phyloP scores from a whole-genome alignment of 2,113 vertebrate species.

The Promerops cafer region DNA sequence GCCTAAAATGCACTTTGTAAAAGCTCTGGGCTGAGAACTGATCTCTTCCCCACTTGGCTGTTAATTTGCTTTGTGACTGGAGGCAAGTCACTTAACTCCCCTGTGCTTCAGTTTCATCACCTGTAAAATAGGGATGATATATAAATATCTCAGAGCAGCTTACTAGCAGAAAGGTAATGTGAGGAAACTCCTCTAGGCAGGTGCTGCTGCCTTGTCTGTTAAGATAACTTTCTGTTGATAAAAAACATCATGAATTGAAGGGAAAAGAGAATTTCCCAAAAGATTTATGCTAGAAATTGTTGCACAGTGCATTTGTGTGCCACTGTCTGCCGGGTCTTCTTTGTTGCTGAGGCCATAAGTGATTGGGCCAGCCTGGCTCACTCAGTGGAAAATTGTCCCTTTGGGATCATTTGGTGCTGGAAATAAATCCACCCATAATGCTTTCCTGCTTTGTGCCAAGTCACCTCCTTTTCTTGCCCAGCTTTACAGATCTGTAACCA shows the following conservation, averaged over 20 bases:
- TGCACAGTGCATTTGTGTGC: neutral
- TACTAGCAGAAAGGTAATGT: neutral
- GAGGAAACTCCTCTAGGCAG: slow-evolving; percentile 16
- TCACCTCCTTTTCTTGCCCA: neutral
- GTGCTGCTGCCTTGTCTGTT: neutral
- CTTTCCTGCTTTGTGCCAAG: neutral
- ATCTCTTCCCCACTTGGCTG: slow-evolving; percentile 3
- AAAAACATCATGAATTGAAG: neutral
- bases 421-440: neutral
- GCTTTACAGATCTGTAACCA: neutral
- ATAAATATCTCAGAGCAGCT: neutral
- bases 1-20: slow-evolving; percentile 18
- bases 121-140: neutral
- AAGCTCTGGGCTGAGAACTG: neutral
- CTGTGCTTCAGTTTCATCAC: slow-evolving; percentile 38
- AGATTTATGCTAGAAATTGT: neutral
- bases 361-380: neutral
- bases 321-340: neutral
- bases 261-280: neutral
- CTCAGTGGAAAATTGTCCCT: neutral
- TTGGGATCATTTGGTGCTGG: neutral
- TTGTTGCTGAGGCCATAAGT: neutral
- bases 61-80: slow-evolving; percentile 41
- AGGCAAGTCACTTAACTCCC: slow-evolving; percentile 31
- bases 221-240: neutral